These are phyloP conservation scores for Tetanocera ferruginea DNA, from an alignment of 2,888 invertebrate genomes.

Conservation along the genomic window DNA sequence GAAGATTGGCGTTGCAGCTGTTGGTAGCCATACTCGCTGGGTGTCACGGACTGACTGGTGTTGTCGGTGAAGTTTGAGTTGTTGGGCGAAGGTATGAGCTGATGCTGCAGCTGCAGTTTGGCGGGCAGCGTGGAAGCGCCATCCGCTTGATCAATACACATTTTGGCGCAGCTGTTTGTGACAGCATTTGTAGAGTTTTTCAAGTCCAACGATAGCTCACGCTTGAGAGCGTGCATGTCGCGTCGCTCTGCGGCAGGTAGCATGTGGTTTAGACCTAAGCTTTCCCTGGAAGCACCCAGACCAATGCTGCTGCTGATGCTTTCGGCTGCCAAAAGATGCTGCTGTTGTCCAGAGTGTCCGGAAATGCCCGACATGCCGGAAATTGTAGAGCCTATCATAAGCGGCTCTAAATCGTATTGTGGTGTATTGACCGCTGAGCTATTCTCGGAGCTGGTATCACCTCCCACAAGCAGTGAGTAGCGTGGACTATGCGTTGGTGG, in stretches of 20 bases:
- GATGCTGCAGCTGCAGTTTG: constrained; percentile 49
- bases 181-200: constrained; percentile 48
- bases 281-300: constrained; percentile 65
- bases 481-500: constrained; percentile 68
- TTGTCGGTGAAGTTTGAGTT: constrained; percentile 68
- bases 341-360: constrained; percentile 56
- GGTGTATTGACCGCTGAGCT: constrained; percentile 69
- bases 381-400: constrained; percentile 62
- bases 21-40: constrained; percentile 70
- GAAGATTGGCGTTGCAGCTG: constrained; percentile 68
- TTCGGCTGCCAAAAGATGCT: constrained; percentile 57
- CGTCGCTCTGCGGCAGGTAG: constrained; percentile 59
- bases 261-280: constrained; percentile 52
- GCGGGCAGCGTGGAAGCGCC: constrained; percentile 56
- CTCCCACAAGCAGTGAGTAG: constrained; percentile 68
- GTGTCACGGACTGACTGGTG: constrained; percentile 70
- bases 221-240: constrained; percentile 67
- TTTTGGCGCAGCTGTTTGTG: constrained; percentile 44
- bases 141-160: constrained; percentile 56
- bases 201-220: constrained; percentile 68
- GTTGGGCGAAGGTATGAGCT: constrained; percentile 63
- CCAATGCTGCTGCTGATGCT: constrained; percentile 58
- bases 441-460: constrained; percentile 69
- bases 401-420: constrained; percentile 67
- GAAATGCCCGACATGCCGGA: constrained; percentile 60